These are phyloP conservation scores for Hormiphora californensis DNA, from an alignment of 37 sponge, comb jelly and placozoan genomes.

Conservation along the genomic window DNA sequence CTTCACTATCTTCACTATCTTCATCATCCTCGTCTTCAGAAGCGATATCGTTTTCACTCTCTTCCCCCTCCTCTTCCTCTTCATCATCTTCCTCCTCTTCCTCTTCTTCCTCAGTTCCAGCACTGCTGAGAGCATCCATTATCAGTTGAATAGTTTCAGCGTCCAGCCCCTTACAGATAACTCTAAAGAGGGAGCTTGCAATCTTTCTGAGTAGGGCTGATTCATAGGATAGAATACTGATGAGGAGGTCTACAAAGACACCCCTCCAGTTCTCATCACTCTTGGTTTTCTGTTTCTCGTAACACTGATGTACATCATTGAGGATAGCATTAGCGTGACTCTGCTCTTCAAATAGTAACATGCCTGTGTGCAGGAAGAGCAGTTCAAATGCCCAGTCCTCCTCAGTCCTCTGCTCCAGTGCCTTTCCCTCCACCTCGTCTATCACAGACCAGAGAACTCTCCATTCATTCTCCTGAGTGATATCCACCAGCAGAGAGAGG, in stretches of 20 bases:
- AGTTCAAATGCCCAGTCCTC: slow-evolving; percentile 54
- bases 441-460: slow-evolving; percentile 17
- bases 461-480: not conserved
- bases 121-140: not conserved
- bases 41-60: not conserved
- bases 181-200: not conserved
- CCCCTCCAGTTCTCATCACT: not conserved
- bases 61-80: not conserved
- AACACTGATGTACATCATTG: slow-evolving; percentile 30
- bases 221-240: slow-evolving; percentile 47
- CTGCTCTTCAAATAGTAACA: slow-evolving; percentile 45
- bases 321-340: not conserved
- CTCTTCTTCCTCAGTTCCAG: not conserved
- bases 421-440: slow-evolving; percentile 24
- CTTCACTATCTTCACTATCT: not conserved
- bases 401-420: not conserved
- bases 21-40: not conserved
- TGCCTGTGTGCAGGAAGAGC: slow-evolving; percentile 8
- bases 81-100: not conserved
- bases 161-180: not conserved
- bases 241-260: slow-evolving; percentile 4
- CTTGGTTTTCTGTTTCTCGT: not conserved
- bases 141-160: not conserved
- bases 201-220: slow-evolving; percentile 2
- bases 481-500: not conserved